phyloP scores from a whole-genome alignment of 2,797 vertebrate species.

The Sciaenops ocellatus region DNA sequence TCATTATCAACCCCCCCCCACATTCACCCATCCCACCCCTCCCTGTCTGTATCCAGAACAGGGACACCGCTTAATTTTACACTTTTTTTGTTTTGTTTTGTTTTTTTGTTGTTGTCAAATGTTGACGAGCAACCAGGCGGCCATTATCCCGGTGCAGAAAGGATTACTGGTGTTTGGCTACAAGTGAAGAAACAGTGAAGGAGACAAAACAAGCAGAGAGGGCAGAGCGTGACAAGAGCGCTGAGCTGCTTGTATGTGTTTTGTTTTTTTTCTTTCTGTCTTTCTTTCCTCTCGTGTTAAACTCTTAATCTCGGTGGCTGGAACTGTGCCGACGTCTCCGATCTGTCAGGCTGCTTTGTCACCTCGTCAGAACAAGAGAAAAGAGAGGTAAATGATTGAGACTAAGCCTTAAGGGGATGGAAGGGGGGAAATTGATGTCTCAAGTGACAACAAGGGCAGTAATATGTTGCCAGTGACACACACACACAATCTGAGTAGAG shows the following conservation, averaged over 20 bases:
- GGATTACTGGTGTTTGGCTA: slow-evolving; percentile 70
- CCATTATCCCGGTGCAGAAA: slow-evolving; percentile 46
- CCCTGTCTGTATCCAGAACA: slow-evolving; percentile 45
- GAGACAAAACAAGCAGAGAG: slow-evolving; percentile 44
- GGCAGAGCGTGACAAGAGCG: slow-evolving; percentile 63
- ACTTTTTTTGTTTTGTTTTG: background rate
- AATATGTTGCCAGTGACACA: slow-evolving; percentile 59
- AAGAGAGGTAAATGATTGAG: slow-evolving; percentile 58
- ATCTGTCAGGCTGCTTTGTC: slow-evolving; percentile 72
- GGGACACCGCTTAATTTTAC: slow-evolving; percentile 44
- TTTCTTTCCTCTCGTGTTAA: slow-evolving; percentile 60
- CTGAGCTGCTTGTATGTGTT: slow-evolving; percentile 36
- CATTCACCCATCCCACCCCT: slow-evolving; percentile 43
- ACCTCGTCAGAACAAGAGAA: slow-evolving; percentile 59
- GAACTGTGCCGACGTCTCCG: slow-evolving; percentile 66
- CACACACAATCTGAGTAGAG: slow-evolving; percentile 2
- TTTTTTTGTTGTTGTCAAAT: slow-evolving; percentile 44
- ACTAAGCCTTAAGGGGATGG: slow-evolving; percentile 53
- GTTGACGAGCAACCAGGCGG: slow-evolving; percentile 46
- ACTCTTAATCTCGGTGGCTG: slow-evolving; percentile 67
- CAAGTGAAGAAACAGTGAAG: slow-evolving; percentile 53
- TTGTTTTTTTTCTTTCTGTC: background rate
- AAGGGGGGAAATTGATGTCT: slow-evolving; percentile 46
- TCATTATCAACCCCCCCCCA: slow-evolving; percentile 85
- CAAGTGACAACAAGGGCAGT: slow-evolving; percentile 57